Conservation (phyloP, 2,797 vertebrate species). For the Lates japonicus region DNA sequence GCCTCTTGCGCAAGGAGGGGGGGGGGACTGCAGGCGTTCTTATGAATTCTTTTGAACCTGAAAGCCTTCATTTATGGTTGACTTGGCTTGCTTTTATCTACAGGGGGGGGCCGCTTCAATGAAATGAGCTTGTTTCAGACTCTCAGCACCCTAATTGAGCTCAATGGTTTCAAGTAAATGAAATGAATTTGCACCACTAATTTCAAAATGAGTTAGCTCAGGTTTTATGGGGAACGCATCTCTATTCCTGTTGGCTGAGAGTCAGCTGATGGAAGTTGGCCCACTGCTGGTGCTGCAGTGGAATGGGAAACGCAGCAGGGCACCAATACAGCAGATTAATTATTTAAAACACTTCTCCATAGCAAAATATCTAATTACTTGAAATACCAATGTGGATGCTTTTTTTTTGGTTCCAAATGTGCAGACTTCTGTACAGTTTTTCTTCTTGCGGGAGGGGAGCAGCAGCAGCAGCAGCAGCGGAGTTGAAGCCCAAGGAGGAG, state of each 20-base stretch:
- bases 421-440: conserved; percentile 24
- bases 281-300: conserved; percentile 72
- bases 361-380: conserved; percentile 75
- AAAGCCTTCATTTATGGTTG: conserved; percentile 43
- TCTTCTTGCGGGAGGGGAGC: not conserved
- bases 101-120: conserved; percentile 20
- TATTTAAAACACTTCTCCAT: conserved; percentile 77
- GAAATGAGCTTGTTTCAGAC: conserved; percentile 52
- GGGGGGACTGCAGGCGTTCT: conserved; percentile 38
- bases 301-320: conserved; percentile 72
- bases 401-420: conserved; percentile 26
- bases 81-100: conserved; percentile 51
- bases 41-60: conserved; percentile 61
- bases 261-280: conserved; percentile 53
- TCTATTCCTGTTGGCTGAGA: conserved; percentile 54
- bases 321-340: conserved; percentile 72
- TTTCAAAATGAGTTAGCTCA: conserved; percentile 53
- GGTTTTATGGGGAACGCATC: conserved; percentile 44
- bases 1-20: conserved; percentile 29
- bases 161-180: conserved; percentile 56
- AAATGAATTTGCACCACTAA: conserved; percentile 60
- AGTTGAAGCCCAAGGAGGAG: not conserved
- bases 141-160: conserved; percentile 55
- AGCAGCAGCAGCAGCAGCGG: not conserved
- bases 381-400: conserved; percentile 42